A percentile compares a stretch with the other conserved stretches of the same genome.
Evolutionary conservation across 2,888 invertebrate species (phyloP).

Genomic region (Anarsia innoxiella): DNA sequence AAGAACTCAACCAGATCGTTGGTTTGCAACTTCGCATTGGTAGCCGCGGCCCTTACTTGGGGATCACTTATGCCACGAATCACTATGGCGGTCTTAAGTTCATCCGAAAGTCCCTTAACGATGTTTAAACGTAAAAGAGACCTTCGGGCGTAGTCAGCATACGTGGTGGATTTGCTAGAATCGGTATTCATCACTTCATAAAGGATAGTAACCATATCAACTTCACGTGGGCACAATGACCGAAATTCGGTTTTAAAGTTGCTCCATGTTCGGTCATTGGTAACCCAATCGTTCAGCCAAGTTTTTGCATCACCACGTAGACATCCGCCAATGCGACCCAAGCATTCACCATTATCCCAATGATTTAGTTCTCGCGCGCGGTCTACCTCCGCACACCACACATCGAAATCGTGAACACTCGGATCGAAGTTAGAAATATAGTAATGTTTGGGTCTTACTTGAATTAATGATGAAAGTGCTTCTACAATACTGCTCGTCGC

Average conservation of each 20-base stretch:
- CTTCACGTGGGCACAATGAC: constrained; percentile 16
- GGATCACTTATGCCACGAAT: constrained; percentile 15
- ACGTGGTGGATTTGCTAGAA: constrained; percentile 17
- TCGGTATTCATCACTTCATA: constrained; percentile 17
- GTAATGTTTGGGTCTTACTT: background rate
- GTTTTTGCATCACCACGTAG: constrained; percentile 18
- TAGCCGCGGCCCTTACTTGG: constrained; percentile 14
- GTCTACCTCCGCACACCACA: too few relatives aligned
- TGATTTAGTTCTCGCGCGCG: constrained; percentile 12
- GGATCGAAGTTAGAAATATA: constrained; percentile 5
- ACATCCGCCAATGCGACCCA: constrained; percentile 17
- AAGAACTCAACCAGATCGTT: constrained; percentile 14
- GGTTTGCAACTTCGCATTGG: constrained; percentile 14
- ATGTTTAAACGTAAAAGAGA: constrained; percentile 16
- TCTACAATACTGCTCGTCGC: too few relatives aligned
- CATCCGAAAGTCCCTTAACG: constrained; percentile 15
- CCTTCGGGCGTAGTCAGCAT: constrained; percentile 19
- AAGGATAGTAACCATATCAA: constrained; percentile 17
- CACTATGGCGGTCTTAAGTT: constrained; percentile 15
- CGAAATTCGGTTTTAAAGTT: constrained; percentile 21
- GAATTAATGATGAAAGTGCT: too few relatives aligned
- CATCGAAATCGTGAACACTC: background rate
- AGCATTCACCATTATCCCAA: constrained; percentile 18
- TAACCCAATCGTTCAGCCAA: constrained; percentile 20
- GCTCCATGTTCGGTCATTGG: constrained; percentile 18